phyloP scores from a whole-genome alignment of 2,113 vertebrate genomes.

The Cyanoramphus novaezelandiae region DNA sequence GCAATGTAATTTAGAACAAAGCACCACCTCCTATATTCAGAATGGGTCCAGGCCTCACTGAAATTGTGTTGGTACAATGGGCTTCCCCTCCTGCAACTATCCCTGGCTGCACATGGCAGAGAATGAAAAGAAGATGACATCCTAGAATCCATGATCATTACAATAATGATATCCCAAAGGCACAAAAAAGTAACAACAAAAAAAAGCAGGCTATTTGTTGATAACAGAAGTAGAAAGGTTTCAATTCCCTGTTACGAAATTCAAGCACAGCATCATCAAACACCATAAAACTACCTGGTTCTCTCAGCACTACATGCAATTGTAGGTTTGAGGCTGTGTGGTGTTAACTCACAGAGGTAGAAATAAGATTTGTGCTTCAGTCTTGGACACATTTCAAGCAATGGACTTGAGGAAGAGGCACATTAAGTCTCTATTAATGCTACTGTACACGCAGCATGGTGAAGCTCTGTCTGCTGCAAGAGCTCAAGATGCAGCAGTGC shows the following conservation, averaged over 20 bases:
- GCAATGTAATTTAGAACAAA: background rate
- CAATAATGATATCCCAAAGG: background rate
- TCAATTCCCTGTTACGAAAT: background rate
- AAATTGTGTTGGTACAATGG: background rate
- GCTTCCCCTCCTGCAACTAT: background rate
- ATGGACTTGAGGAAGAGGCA: background rate
- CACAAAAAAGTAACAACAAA: background rate
- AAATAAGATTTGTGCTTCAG: background rate
- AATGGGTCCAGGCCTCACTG: too few relatives aligned
- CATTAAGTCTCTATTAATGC: background rate
- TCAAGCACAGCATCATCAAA: background rate
- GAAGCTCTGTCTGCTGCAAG: background rate
- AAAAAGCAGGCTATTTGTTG: background rate
- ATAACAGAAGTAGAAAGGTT: background rate
- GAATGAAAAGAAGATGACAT: background rate
- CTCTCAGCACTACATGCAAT: background rate
- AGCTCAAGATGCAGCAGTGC: background rate
- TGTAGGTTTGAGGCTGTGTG: background rate
- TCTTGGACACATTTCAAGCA: background rate
- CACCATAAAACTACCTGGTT: background rate
- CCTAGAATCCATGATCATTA: background rate
- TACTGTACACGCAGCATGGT: background rate
- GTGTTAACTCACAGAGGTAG: background rate
- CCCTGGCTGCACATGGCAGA: background rate
- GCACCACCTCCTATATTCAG: background rate